Conservation (phyloP, 2,113 vertebrate genomes). For the Callipepla squamata region DNA sequence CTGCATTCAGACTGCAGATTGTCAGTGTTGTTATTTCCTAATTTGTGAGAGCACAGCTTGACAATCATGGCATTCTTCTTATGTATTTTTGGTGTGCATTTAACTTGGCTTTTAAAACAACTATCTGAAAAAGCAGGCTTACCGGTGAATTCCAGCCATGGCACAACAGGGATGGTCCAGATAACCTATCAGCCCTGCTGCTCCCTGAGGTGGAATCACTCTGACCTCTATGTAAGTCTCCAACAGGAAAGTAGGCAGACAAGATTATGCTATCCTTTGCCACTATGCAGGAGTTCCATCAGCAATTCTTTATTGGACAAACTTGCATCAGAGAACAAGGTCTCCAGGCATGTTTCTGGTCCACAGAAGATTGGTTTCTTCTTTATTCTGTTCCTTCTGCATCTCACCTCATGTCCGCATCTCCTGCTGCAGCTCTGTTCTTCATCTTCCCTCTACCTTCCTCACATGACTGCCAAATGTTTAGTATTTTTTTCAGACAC, state of each 20-base stretch:
- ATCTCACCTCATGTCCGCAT: not conserved
- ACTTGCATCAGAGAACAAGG: not conserved
- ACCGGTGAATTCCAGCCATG: slow-evolving; percentile 4
- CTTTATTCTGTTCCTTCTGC: not conserved
- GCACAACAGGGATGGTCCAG: not conserved
- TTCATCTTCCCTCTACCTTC: not conserved
- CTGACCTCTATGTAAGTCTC: slow-evolving; percentile 25
- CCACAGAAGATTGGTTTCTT: not conserved
- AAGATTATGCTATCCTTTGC: not conserved
- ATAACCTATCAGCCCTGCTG: slow-evolving; percentile 45
- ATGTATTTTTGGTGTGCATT: not conserved
- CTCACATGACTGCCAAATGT: not conserved
- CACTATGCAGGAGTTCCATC: not conserved
- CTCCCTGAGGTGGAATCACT: not conserved
- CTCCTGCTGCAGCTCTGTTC: not conserved
- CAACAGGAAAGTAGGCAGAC: not conserved
- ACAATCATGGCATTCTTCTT: not conserved
- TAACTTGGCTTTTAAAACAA: not conserved
- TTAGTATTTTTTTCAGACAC: not conserved
- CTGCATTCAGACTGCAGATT: not conserved
- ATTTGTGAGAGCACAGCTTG: not conserved
- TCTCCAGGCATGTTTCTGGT: not conserved
- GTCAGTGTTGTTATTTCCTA: not conserved
- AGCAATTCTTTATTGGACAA: not conserved
- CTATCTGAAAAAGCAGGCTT: slow-evolving; percentile 8